Evolutionary conservation across 2,888 invertebrate genomes (phyloP).

Genomic region (Hydropsyche betteni): DNA sequence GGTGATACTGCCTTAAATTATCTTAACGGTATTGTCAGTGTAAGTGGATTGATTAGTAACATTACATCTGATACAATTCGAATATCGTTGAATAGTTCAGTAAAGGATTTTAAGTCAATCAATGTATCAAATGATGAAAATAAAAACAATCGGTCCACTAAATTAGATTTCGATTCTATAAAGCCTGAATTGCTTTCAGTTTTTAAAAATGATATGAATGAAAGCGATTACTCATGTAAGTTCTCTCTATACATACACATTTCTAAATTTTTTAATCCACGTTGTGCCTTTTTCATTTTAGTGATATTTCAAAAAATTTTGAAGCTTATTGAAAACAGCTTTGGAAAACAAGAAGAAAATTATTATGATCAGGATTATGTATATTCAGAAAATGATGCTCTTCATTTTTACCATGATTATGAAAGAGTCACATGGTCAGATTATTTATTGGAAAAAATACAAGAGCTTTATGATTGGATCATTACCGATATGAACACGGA

Average conservation of each 20-base stretch:
- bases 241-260: too few species aligned
- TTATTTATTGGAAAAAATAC: slow-evolving; percentile 65
- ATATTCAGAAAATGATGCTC: slow-evolving; percentile 59
- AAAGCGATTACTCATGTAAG: too few species aligned
- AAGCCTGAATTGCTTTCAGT: too few species aligned
- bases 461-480: slow-evolving; percentile 66
- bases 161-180: too few species aligned
- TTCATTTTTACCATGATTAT: slow-evolving; percentile 62
- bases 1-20: slow-evolving; percentile 15
- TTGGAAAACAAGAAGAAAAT: slow-evolving; percentile 54
- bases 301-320: not conserved
- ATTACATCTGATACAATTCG: slow-evolving; percentile 1
- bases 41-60: not conserved
- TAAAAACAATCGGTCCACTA: too few species aligned
- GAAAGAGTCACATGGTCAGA: slow-evolving; percentile 63
- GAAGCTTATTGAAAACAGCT: not conserved
- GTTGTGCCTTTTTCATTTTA: too few species aligned
- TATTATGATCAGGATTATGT: slow-evolving; percentile 57
- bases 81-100: not conserved
- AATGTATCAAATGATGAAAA: too few species aligned
- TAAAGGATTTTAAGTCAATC: too few species aligned
- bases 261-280: too few species aligned
- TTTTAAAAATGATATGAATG: too few species aligned
- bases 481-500: slow-evolving; percentile 60
- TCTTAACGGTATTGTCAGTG: slow-evolving; percentile 11